A percentile compares a stretch with the other conserved stretches of the same genome.
These are phyloP conservation scores for Monarcha castaneiventris DNA, from an alignment of 2,113 vertebrate genomes.

Conservation along the genomic window DNA sequence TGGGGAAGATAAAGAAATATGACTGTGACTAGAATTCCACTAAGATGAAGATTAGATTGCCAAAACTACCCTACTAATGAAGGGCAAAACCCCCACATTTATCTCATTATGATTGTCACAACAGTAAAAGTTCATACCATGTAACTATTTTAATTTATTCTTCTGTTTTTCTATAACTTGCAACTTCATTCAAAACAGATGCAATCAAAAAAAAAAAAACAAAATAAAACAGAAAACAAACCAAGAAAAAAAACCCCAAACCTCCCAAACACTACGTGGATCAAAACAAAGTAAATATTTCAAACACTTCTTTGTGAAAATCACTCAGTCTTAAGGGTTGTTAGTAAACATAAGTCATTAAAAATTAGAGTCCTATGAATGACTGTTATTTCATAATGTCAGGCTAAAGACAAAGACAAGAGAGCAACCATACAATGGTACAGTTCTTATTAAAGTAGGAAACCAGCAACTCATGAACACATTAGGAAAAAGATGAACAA, in stretches of 20 bases:
- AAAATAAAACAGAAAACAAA: neutral
- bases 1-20: neutral
- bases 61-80: neutral
- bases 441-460: neutral
- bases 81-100: neutral
- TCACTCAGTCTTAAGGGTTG: neutral
- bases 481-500: neutral
- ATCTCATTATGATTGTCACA: neutral
- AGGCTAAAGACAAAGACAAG: neutral
- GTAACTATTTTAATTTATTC: neutral
- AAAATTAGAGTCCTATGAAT: neutral
- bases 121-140: neutral
- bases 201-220: neutral
- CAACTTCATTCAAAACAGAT: neutral
- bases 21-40: neutral
- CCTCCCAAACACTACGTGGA: neutral
- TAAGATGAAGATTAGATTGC: neutral
- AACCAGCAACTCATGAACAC: neutral
- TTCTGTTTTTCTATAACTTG: neutral
- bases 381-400: neutral
- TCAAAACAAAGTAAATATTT: neutral
- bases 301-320: neutral
- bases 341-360: neutral
- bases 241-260: neutral
- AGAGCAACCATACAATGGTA: neutral